Evolutionary conservation across 2,888 invertebrate genomes (phyloP), one percentile per base, ranked within the genome.

Genomic region (Acanthacorydalis orientalis): DNA sequence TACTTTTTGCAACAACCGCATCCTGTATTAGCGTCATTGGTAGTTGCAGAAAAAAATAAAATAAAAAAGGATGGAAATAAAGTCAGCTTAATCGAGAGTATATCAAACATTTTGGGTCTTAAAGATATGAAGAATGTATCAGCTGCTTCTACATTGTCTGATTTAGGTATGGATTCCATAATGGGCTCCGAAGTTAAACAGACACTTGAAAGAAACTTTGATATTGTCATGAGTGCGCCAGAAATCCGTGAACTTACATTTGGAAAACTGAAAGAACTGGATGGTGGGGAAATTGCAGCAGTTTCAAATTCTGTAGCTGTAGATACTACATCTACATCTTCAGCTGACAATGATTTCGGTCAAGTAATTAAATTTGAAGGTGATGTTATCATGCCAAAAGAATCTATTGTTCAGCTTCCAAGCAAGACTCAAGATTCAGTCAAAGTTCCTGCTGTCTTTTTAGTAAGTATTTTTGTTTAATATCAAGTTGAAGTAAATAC

Each of bases 101-200:
- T 95, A 9, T 87, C 84, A 44, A 90, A 92, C 63, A 91, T 95
- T 58, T 69, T 95, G 46, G 88, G 86, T 50, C 80, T 97, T 58
- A 90, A 92, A 64, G 92, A 97, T 59, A 69, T 80, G 0, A 78
- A 77, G 55, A 82, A 83, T 51, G 75, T 95, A 32, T 78, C 87
- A 51, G 73, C 78, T 39, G 74, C 76, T 31, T 77, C 85, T 4
- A 84, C 83, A 39, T 70, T 98, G 43, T 90, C 91, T 31, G 97
- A 98, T 65, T 75, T 98, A 38, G 97, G 97, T 51, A 89, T 98
- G 82, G 97, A 98, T 64, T 96, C 96, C 2, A 70, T 98, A 54
- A 97, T 97, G 97, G 95, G 95, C 42, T 93, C 97, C 1, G 98
- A 98, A 73, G 92, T 98, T 60, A 96, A 96, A 65, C 95, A 95